Percentiles rank a stretch among this genome's conserved stretches.
These are phyloP conservation scores for Rhineura floridana DNA, from an alignment of 2,113 vertebrate genomes.

Conservation along the genomic window DNA sequence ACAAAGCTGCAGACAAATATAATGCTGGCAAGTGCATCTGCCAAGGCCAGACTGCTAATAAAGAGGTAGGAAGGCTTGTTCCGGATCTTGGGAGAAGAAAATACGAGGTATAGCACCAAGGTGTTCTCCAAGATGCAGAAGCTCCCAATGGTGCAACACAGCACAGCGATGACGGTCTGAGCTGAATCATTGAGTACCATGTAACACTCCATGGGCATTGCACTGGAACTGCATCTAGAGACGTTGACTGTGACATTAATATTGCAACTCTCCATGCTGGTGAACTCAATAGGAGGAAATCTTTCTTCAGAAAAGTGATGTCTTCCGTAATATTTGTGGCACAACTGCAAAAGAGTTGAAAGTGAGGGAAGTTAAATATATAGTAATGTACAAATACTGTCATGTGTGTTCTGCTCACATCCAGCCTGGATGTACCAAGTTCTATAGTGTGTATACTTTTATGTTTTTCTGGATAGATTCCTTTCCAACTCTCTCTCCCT, in stretches of 20 bases:
- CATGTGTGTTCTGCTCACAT: not conserved
- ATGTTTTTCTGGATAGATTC: too few relatives aligned
- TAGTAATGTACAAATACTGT: not conserved
- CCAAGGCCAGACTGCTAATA: conserved; percentile 87
- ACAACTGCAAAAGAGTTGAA: conserved; percentile 36
- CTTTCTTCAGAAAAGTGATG: not conserved
- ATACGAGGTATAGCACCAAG: conserved; percentile 83
- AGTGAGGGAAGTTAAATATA: not conserved
- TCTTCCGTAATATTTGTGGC: conserved; percentile 6
- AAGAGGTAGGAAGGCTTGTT: conserved; percentile 89
- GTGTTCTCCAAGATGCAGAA: conserved; percentile 87
- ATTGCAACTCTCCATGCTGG: conserved; percentile 62
- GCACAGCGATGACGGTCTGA: conserved; percentile 76
- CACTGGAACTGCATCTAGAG: conserved; percentile 57
- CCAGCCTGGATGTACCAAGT: not conserved
- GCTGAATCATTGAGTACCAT: conserved; percentile 75
- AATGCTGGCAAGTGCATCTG: conserved; percentile 88
- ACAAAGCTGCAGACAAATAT: conserved; percentile 87
- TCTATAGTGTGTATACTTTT: too few relatives aligned
- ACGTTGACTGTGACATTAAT: not conserved
- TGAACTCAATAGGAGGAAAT: not conserved
- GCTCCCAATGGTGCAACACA: conserved; percentile 83
- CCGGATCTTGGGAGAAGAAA: conserved; percentile 75
- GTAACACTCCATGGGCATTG: conserved; percentile 77
- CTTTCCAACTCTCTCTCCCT: too few relatives aligned